A percentile compares a stretch with the other conserved stretches of the same genome.
Evolutionary conservation across 2,888 invertebrate genomes (phyloP).

Genomic region (Dryobotodes eremita): DNA sequence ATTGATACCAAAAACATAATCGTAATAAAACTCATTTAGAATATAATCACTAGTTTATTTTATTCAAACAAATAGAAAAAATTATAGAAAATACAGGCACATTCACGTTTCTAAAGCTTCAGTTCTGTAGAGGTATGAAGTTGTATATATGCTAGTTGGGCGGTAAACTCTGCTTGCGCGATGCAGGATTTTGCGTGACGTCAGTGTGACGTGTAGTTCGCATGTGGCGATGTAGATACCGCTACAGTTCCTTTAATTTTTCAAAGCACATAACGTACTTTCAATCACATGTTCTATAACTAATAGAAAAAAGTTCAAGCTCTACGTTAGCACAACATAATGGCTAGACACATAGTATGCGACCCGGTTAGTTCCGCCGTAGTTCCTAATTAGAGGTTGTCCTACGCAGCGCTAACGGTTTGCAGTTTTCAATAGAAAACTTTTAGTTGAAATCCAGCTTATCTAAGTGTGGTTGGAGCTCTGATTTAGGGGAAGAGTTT

Average conservation of each 20-base stretch:
- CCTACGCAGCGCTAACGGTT: slow-evolving; percentile 70
- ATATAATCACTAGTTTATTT: too few species aligned
- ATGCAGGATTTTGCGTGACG: too few species aligned
- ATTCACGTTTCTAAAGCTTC: neutral
- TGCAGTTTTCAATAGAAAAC: slow-evolving; percentile 75
- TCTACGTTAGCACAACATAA: slow-evolving; percentile 9
- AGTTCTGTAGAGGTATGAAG: too few species aligned
- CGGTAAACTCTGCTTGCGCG: too few species aligned
- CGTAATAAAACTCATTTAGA: neutral
- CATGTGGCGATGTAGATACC: too few species aligned
- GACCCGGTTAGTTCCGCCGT: slow-evolving; percentile 51
- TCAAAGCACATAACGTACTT: neutral
- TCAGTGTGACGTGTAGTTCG: too few species aligned
- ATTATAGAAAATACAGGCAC: neutral
- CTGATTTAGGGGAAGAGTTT: slow-evolving; percentile 39
- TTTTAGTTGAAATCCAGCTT: slow-evolving; percentile 72
- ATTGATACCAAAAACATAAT: neutral
- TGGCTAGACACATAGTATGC: slow-evolving; percentile 13
- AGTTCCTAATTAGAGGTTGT: slow-evolving; percentile 78
- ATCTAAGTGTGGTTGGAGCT: slow-evolving; percentile 54
- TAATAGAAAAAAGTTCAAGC: neutral
- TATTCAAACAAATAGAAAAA: neutral
- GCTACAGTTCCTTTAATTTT: neutral
- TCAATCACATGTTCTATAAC: neutral
- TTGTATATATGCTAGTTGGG: too few species aligned